These are phyloP conservation scores for Syngnathus rostellatus DNA, from an alignment of 2,797 vertebrate species.

Conservation along the genomic window DNA sequence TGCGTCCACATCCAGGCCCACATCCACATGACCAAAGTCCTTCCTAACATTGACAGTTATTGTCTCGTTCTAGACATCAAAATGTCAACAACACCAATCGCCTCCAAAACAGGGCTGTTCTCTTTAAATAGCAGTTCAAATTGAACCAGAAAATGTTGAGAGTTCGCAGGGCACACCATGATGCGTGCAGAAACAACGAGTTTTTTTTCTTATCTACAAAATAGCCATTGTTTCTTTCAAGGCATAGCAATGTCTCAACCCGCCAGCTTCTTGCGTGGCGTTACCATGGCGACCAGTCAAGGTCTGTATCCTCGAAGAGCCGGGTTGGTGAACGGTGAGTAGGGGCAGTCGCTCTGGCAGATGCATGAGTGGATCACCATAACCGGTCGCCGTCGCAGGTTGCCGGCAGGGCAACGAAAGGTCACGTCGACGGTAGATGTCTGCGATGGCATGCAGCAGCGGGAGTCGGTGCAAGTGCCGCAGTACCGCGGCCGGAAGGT, in stretches of 20 bases:
- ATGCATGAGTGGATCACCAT: constrained; percentile 72
- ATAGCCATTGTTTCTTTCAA: not conserved
- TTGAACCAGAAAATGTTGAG: no score
- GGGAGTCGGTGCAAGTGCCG: constrained; percentile 59
- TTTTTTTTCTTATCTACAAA: not conserved
- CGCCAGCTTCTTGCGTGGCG: not conserved
- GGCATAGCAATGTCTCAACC: not conserved
- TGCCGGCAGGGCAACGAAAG: constrained; percentile 59
- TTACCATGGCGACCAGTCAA: constrained; percentile 13
- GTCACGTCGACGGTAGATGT: constrained; percentile 56
- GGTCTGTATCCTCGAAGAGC: constrained; percentile 47
- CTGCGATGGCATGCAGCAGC: constrained; percentile 65
- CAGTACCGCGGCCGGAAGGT: constrained; percentile 61
- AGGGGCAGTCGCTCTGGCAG: constrained; percentile 68
- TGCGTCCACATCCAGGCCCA: no score
- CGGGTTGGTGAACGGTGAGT: constrained; percentile 39
- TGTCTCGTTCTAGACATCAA: no score
- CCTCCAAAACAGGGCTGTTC: no score
- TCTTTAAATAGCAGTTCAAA: no score
- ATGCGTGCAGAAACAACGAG: not conserved
- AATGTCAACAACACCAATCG: no score
- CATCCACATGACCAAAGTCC: no score
- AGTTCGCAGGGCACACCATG: not conserved
- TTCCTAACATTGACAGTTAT: no score
- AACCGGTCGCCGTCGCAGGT: constrained; percentile 43